phyloP scores from a whole-genome alignment of 2,113 vertebrate species.

The Thamnaconus septentrionalis region DNA sequence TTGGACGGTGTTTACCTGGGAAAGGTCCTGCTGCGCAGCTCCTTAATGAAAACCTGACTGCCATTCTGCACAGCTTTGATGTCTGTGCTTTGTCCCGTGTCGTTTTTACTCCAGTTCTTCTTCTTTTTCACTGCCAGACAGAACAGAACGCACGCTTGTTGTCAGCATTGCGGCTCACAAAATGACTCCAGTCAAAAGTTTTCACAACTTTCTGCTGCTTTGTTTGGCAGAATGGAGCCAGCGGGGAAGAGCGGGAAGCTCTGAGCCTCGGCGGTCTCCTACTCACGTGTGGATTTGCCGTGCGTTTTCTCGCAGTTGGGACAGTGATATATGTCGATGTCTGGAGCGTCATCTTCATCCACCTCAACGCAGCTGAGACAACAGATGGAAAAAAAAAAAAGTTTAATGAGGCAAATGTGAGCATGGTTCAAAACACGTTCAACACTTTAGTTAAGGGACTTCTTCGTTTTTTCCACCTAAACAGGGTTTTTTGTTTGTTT shows the following conservation, averaged over 20 bases:
- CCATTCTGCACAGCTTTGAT: constrained; percentile 94
- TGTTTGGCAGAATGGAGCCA: not conserved
- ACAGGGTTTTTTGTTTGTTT: too few relatives aligned
- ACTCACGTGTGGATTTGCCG: constrained; percentile 93
- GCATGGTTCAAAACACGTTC: too few relatives aligned
- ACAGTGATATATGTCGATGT: constrained; percentile 98
- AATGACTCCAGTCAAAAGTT: too few relatives aligned
- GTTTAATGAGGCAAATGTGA: too few relatives aligned
- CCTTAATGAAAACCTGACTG: constrained; percentile 97
- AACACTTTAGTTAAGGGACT: too few relatives aligned
- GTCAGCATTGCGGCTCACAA: too few relatives aligned
- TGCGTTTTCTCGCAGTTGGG: constrained; percentile 97
- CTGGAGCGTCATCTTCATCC: constrained; percentile 95
- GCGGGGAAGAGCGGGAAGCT: too few relatives aligned
- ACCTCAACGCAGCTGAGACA: constrained; percentile 90
- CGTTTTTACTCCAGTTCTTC: constrained; percentile 93
- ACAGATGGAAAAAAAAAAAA: not conserved
- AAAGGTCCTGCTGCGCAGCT: constrained; percentile 92
- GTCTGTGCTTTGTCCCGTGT: constrained; percentile 87
- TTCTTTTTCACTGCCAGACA: constrained; percentile 92
- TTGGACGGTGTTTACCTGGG: constrained; percentile 80
- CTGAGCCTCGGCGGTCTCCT: not conserved
- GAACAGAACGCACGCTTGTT: not conserved
- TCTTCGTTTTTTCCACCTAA: too few relatives aligned
- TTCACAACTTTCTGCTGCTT: not conserved